These are phyloP conservation scores for Sarotherodon lohbergeri DNA, from an alignment of 2,113 vertebrate genomes.

Conservation along the genomic window DNA sequence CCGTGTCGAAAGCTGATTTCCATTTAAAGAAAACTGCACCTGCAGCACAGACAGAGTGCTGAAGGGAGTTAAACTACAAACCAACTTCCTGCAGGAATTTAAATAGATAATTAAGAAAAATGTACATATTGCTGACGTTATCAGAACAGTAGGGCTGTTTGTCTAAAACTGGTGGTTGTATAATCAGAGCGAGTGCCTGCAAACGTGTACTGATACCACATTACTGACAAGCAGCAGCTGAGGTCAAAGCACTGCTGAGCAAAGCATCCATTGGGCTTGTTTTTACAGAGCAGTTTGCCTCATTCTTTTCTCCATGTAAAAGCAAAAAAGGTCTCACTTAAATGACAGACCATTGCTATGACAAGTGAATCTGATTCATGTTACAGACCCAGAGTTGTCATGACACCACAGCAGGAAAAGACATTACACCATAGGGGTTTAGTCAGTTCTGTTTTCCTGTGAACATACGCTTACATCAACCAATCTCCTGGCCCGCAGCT, in stretches of 20 bases:
- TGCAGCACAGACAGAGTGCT: background rate
- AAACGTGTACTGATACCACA: background rate
- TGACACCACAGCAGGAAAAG: background rate
- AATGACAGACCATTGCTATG: background rate
- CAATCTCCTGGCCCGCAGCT: background rate
- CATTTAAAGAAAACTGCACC: constrained; percentile 37
- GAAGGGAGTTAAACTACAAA: background rate
- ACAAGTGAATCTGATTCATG: background rate
- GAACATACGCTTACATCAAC: background rate
- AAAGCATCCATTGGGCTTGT: background rate
- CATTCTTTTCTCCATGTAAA: background rate
- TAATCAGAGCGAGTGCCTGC: background rate
- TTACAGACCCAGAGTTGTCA: background rate
- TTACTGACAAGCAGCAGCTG: background rate
- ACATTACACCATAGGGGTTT: background rate
- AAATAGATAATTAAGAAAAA: background rate
- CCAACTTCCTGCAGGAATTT: background rate
- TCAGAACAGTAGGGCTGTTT: background rate
- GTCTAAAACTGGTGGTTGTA: background rate
- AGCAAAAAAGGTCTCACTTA: background rate
- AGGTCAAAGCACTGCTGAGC: background rate
- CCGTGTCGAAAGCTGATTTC: constrained; percentile 20
- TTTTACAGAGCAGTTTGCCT: background rate
- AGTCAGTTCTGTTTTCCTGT: background rate
- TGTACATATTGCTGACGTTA: background rate